These are phyloP conservation scores for Ctenosaura bakeri DNA, from an alignment of 2,797 vertebrate genomes.

Conservation along the genomic window DNA sequence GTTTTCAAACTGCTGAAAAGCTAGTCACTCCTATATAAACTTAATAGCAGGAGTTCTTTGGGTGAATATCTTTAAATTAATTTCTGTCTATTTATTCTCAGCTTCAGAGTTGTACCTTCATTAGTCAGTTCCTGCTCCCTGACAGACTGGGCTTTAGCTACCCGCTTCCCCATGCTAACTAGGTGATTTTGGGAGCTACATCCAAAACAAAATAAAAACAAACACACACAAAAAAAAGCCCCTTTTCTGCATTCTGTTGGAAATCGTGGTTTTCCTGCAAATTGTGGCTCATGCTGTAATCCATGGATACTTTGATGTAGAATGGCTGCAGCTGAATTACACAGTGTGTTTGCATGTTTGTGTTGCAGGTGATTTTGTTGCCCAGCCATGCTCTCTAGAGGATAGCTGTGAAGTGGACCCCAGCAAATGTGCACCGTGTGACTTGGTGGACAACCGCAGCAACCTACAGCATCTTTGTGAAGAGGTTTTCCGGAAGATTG, in stretches of 20 bases:
- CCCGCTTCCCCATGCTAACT: background rate
- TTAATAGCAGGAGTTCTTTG: background rate
- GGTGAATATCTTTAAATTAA: background rate
- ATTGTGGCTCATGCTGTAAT: background rate
- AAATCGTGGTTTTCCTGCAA: background rate
- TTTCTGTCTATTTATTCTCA: background rate
- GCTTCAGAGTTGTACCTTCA: background rate
- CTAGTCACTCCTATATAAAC: background rate
- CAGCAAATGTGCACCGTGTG: conserved; percentile 83
- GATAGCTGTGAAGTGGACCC: conserved; percentile 93
- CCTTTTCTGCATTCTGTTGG: background rate
- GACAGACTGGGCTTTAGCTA: background rate
- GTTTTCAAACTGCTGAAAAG: background rate
- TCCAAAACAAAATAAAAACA: background rate
- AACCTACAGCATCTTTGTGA: conserved; percentile 87
- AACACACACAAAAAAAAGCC: background rate
- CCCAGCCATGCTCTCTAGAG: conserved; percentile 80
- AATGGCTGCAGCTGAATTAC: background rate
- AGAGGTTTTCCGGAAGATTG: conserved; percentile 88
- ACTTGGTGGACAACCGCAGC: conserved; percentile 85
- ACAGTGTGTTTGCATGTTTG: background rate
- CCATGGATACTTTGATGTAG: background rate
- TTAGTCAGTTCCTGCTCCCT: no score
- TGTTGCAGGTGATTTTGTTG: conserved; percentile 86
- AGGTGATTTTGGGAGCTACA: background rate